phyloP scores from a whole-genome alignment of 1,140 invertebrate species.

The Cydia amplana region DNA sequence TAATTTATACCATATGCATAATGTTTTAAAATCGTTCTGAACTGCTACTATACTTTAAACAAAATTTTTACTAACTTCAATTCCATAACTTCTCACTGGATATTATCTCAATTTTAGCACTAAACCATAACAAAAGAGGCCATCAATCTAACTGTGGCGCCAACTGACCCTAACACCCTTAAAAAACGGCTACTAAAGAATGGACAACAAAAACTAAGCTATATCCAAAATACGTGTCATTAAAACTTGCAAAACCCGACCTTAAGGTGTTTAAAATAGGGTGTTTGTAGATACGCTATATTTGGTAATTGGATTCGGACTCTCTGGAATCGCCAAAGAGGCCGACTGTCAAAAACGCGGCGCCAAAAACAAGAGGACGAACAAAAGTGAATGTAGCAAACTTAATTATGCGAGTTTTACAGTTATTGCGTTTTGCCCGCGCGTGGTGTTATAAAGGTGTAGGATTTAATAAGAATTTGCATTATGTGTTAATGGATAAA shows the following conservation, averaged over 20 bases:
- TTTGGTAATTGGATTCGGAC: slow-evolving; percentile 75
- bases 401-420: slow-evolving; percentile 30
- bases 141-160: slow-evolving; percentile 68
- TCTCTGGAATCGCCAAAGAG: slow-evolving; percentile 65
- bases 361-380: slow-evolving; percentile 57
- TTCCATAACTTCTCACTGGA: slow-evolving; percentile 39
- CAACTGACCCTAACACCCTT: slow-evolving; percentile 55
- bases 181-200: slow-evolving; percentile 63
- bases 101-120: slow-evolving; percentile 40
- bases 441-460: not conserved
- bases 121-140: slow-evolving; percentile 47
- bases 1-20: too few species aligned
- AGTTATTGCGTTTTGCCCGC: slow-evolving; percentile 17
- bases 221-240: slow-evolving; percentile 36
- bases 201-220: slow-evolving; percentile 58
- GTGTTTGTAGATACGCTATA: slow-evolving; percentile 21
- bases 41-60: too few species aligned
- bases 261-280: slow-evolving; percentile 32
- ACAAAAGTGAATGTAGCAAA: slow-evolving; percentile 28
- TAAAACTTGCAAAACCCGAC: slow-evolving; percentile 35
- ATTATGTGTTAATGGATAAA: not conserved
- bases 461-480: slow-evolving; percentile 14
- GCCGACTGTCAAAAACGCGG: slow-evolving; percentile 70
- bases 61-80: not conserved
- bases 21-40: too few species aligned